These are phyloP conservation scores for Pogonus chalceus DNA, from an alignment of 1,140 invertebrate genomes.

Conservation along the genomic window DNA sequence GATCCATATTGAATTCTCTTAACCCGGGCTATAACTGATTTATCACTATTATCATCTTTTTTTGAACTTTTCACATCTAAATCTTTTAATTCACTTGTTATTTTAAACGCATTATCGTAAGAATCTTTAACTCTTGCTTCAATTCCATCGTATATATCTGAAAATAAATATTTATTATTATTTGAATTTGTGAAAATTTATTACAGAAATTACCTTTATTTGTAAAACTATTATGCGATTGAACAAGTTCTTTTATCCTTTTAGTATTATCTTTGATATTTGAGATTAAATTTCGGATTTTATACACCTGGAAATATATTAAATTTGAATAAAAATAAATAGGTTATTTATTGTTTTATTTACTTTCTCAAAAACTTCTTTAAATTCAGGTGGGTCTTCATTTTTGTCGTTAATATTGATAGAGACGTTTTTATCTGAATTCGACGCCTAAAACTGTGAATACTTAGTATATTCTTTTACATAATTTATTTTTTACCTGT, in stretches of 20 bases:
- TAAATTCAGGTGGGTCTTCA: constrained; percentile 26
- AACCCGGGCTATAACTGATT: constrained; percentile 29
- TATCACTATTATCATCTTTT: constrained; percentile 27
- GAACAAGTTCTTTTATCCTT: constrained; percentile 38
- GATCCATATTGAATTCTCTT: constrained; percentile 40
- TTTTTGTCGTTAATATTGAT: constrained; percentile 31
- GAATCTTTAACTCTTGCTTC: constrained; percentile 34
- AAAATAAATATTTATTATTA: constrained; percentile 17
- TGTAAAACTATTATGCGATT: background rate
- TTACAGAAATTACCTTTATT: constrained; percentile 3
- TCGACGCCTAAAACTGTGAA: background rate
- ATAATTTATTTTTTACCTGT: background rate
- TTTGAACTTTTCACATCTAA: constrained; percentile 27
- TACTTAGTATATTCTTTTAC: background rate
- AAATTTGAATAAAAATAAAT: constrained; percentile 10
- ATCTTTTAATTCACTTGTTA: constrained; percentile 35
- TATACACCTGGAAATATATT: constrained; percentile 36
- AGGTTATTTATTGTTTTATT: constrained; percentile 23
- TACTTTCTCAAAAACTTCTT: constrained; percentile 37
- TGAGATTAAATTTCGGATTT: constrained; percentile 40
- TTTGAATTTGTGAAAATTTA: background rate
- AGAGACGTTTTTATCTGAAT: constrained; percentile 14
- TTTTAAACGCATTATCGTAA: constrained; percentile 31
- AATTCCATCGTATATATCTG: constrained; percentile 46
- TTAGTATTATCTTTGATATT: constrained; percentile 40